Conservation (phyloP, 2,888 invertebrate species). For the Galerucella calmariensis region DNA sequence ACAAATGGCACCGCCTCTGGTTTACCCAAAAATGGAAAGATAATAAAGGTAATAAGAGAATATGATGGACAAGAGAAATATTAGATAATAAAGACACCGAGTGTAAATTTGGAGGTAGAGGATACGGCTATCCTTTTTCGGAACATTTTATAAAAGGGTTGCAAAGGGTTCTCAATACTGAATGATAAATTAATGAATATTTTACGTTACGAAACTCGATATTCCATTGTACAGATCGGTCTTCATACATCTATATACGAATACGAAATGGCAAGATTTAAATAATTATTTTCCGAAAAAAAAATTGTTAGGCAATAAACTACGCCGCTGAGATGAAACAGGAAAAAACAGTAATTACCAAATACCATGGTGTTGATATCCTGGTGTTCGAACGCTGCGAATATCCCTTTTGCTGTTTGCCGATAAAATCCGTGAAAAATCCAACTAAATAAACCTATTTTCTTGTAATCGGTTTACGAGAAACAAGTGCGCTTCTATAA, state of each 20-base stretch:
- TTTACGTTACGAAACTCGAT: conserved; percentile 42
- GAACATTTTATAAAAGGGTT: conserved; percentile 49
- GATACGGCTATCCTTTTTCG: conserved; percentile 43
- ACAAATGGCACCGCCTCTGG: not conserved
- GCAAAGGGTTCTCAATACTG: conserved; percentile 54
- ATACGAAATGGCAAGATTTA: conserved; percentile 7
- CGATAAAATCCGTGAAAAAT: conserved; percentile 51
- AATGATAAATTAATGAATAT: conserved; percentile 57
- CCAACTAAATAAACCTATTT: conserved; percentile 52
- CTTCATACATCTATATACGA: conserved; percentile 1
- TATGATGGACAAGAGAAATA: conserved; percentile 44
- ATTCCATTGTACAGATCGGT: conserved; percentile 32
- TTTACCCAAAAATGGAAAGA: conserved; percentile 33
- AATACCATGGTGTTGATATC: conserved; percentile 11
- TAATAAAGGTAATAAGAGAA: conserved; percentile 41
- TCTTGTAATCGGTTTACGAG: conserved; percentile 55
- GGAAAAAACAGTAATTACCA: not conserved
- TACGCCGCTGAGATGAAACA: not conserved
- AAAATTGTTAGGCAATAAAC: not conserved
- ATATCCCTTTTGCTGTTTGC: conserved; percentile 23
- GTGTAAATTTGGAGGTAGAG: conserved; percentile 40
- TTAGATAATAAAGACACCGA: conserved; percentile 45
- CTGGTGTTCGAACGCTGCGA: conserved; percentile 17
- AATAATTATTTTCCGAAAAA: conserved; percentile 4
- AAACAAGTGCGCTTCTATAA: conserved; percentile 50